phyloP scores from a whole-genome alignment of 2,888 invertebrate genomes.

The Cynaeus angustus region DNA sequence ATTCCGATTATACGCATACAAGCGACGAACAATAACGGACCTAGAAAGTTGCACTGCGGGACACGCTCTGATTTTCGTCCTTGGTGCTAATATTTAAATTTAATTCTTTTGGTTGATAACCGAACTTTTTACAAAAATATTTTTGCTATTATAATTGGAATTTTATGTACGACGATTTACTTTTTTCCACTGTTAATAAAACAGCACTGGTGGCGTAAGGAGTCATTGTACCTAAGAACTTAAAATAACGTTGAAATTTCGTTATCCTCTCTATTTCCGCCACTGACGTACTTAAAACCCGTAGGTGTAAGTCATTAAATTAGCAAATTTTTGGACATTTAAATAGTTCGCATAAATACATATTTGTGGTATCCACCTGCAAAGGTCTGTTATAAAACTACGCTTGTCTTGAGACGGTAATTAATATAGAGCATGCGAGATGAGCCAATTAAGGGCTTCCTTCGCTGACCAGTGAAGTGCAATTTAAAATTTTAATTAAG shows the following conservation, averaged over 20 bases:
- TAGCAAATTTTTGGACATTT: slow-evolving; percentile 12
- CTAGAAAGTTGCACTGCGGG: too few relatives aligned
- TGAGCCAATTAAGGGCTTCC: slow-evolving; percentile 23
- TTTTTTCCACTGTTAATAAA: not conserved
- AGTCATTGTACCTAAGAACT: slow-evolving; percentile 4
- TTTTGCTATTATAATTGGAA: too few relatives aligned
- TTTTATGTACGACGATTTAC: too few relatives aligned
- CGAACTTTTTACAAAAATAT: too few relatives aligned
- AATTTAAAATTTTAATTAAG: slow-evolving; percentile 48
- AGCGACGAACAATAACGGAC: too few relatives aligned
- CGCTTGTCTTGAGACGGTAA: not conserved
- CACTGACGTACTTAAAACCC: not conserved
- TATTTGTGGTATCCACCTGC: not conserved
- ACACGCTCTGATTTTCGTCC: too few relatives aligned
- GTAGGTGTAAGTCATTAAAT: not conserved
- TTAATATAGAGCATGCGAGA: not conserved
- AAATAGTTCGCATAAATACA: not conserved
- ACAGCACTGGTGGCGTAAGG: slow-evolving; percentile 1
- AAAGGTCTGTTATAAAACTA: not conserved
- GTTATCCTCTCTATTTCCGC: slow-evolving; percentile 1
- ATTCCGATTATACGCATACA: too few relatives aligned
- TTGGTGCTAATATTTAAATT: too few relatives aligned
- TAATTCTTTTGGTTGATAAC: not conserved
- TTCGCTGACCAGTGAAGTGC: slow-evolving; percentile 3
- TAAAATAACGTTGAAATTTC: not conserved